Evolutionary conservation across 2,113 vertebrate species (phyloP).

Genomic region (Chloropsis hardwickii): DNA sequence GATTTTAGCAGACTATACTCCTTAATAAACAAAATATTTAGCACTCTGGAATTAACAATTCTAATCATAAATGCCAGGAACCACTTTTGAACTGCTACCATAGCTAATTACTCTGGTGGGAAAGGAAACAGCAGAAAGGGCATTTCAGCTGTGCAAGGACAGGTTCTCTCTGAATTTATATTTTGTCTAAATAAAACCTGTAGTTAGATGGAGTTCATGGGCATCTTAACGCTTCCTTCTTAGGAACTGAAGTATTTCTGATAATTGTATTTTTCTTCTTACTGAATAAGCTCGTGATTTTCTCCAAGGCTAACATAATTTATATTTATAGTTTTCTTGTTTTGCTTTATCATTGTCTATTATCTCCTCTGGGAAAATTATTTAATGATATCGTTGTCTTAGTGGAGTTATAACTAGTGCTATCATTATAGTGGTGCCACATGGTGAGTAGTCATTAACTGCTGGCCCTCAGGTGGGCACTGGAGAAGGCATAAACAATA

Average conservation of each 20-base stretch:
- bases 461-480: background rate
- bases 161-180: slow-evolving; percentile 21
- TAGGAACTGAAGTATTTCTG: background rate
- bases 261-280: background rate
- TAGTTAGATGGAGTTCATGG: background rate
- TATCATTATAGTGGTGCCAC: background rate
- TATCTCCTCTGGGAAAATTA: background rate
- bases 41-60: slow-evolving; percentile 41
- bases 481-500: background rate
- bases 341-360: background rate
- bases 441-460: background rate
- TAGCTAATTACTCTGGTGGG: slow-evolving; percentile 48
- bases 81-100: slow-evolving; percentile 37
- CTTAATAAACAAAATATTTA: slow-evolving; percentile 8
- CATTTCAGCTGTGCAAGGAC: slow-evolving; percentile 28
- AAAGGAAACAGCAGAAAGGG: slow-evolving; percentile 24
- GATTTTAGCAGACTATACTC: background rate
- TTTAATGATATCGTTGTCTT: background rate
- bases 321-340: background rate
- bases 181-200: slow-evolving; percentile 25
- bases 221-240: slow-evolving; percentile 9
- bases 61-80: slow-evolving; percentile 50
- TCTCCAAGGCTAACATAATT: background rate
- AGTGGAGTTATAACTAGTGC: background rate
- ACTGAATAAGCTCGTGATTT: background rate